Evolutionary conservation across 1,140 invertebrate genomes (phyloP).

Genomic region (Teleogryllus occipitalis): DNA sequence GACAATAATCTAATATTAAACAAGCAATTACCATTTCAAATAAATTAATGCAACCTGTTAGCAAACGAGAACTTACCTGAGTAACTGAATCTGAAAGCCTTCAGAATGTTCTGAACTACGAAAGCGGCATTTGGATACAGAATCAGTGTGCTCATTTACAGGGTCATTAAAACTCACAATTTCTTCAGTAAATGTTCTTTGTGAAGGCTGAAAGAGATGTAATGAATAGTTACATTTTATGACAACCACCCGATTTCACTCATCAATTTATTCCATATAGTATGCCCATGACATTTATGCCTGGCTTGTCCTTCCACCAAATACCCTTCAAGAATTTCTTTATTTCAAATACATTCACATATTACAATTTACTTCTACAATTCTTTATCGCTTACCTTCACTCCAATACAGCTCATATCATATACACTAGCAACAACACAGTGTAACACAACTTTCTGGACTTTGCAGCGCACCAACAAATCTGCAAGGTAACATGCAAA

Average conservation of each 20-base stretch:
- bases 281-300: too few species aligned
- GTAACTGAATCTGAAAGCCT: constrained; percentile 66
- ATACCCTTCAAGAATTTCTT: too few species aligned
- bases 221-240: too few species aligned
- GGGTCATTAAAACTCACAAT: constrained; percentile 77
- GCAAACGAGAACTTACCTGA: constrained; percentile 42
- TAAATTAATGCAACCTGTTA: too few species aligned
- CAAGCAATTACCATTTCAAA: too few species aligned
- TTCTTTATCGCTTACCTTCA: not conserved
- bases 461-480: constrained; percentile 70
- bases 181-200: constrained; percentile 65
- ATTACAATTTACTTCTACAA: not conserved
- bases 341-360: not conserved
- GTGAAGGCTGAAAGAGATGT: not conserved
- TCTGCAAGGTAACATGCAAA: constrained; percentile 77
- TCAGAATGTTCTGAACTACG: constrained; percentile 57
- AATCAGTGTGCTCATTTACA: constrained; percentile 39
- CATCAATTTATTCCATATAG: too few species aligned
- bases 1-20: too few species aligned
- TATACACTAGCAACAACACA: constrained; percentile 72
- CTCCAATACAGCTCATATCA: constrained; percentile 41
- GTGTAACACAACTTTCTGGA: constrained; percentile 82
- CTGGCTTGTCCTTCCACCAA: too few species aligned
- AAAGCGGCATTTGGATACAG: constrained; percentile 37
- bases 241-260: too few species aligned